Base-by-base conservation (phyloP, 2,888 invertebrate genomes). In the Celastrina argiolus region DNA sequence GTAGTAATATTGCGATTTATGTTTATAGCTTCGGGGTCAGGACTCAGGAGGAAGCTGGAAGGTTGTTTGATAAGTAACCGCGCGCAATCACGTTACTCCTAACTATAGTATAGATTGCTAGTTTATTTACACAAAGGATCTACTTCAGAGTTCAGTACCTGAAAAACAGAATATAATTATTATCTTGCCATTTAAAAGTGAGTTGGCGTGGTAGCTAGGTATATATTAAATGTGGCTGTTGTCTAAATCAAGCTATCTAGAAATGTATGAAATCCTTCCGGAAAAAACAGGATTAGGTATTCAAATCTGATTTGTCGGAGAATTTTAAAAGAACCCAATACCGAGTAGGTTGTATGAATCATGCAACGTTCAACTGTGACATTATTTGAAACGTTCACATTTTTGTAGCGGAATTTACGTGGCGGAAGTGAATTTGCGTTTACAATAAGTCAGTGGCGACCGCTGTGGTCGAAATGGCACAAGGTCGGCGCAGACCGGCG, bases 401-500 rank as follows among this genome's bases (percentile, higher is more conserved):
- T 59, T 59, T 59, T 34, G 18, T 59, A 16, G 34, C 59, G 59
- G 34, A 34, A 59, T 16, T 18, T 36, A 36, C 16, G 59, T 16
- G 26, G 34, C 16, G 58, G 58, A 58, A 58, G 16, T 8, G 31
- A 58, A 58, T 58, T 58, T 58, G 58, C 58, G 58, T 58, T 58
- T 31, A 58, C 56, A 56, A 56, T 58, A 58, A 31, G 31, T 16
- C n/a, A 31, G 36, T 16, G 36, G 16, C 36, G 59, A 18, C 16
- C 16, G 36, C 31, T 58, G 58, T 34, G 12, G 59, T 34, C 36
- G 36, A 59, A 36, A 16, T 59, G 34, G 36, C 36, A 59, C 34
- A 18, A 34, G 36, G 12, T 12, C 14, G 22, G 16, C 1, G 59
- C 18, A n/a, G 12, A 59, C 16, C 12, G 31, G 34, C 59, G 58